Base-by-base conservation (phyloP, 2,888 invertebrate genomes). In the Drosophila leonis region DNA sequence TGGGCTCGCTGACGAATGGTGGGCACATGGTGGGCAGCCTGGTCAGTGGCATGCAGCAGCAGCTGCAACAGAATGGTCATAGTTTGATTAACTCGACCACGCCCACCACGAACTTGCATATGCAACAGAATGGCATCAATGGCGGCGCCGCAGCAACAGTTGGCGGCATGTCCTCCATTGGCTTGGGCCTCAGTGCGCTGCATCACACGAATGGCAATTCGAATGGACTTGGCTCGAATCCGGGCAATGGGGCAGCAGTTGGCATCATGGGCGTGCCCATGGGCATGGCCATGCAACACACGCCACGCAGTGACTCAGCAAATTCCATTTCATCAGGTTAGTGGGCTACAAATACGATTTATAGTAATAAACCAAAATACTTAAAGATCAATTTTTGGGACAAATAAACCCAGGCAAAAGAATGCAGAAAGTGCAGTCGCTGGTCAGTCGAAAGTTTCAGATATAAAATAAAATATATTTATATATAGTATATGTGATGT, bases 321-420 rank as follows among this genome's bases (percentile, higher is more conserved):
- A 93, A 93, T 91, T 93, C 93, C 52, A 91, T 93, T 82, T 93
- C 93, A 82, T 93, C 93, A 93, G 93, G 93, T 93, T 85, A 92
- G 92, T 90, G 56, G 73, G 72, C 13, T 59, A 65, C 4, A 46
- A 13, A 41, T 8, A 29, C 6, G 7, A 33, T 33, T 15, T 20
- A 42, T 20, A 15, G 2, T 3, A 13, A 12, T 5, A 24, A 5
- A 24, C 1, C 20, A 2, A 37, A 15, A 24, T 35, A 37, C n/a
- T 18, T 7, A 18, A 18, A 29, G 48, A 29, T 48, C n/a, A n/a
- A n/a, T n/a, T n/a, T n/a, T n/a, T n/a, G n/a, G n/a, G n/a, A n/a
- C n/a, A n/a, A n/a, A n/a, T n/a, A n/a, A n/a, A n/a, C n/a, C n/a
- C n/a, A n/a, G n/a, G n/a, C n/a, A n/a, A 6, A 27, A 27, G 15